phyloP scores from a whole-genome alignment of 2,113 vertebrate species.

The Ceyx cyanopectus region DNA sequence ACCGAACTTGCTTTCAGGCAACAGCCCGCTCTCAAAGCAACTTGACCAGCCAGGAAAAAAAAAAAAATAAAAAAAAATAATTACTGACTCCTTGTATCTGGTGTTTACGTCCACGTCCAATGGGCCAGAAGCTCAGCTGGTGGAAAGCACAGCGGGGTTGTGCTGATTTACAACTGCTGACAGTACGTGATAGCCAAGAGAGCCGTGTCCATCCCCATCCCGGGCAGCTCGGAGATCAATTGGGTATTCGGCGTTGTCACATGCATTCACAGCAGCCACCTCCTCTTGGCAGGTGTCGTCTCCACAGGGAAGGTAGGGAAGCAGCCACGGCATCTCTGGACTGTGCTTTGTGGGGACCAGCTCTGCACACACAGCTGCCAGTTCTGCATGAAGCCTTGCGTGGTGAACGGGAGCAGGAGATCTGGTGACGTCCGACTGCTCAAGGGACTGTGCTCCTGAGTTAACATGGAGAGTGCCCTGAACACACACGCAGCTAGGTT shows the following conservation, averaged over 20 bases:
- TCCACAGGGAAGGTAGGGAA: not conserved
- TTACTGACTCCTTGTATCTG: not conserved
- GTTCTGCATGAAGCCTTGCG: accelerated
- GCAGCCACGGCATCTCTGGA: not conserved
- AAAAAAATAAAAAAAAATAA: not conserved
- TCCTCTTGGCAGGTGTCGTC: not conserved
- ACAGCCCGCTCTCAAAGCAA: not conserved
- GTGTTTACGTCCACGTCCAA: not conserved
- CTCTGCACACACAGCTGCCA: not conserved
- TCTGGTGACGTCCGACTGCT: not conserved
- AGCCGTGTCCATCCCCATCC: not conserved
- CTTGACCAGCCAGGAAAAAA: not conserved
- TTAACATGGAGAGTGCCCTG: accelerated
- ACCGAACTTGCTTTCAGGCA: not conserved
- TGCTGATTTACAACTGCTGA: not conserved
- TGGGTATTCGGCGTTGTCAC: not conserved
- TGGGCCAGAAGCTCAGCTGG: not conserved
- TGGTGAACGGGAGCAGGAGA: not conserved
- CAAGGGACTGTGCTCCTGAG: accelerated
- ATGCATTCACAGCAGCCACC: not conserved
- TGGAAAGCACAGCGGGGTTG: not conserved
- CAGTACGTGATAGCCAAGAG: not conserved
- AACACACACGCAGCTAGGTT: accelerated
- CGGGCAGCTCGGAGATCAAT: not conserved
- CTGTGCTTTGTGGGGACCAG: not conserved